Percentiles rank a stretch among this genome's conserved stretches.
Evolutionary conservation across 1,140 invertebrate species (phyloP).

Genomic region (Drosophila busckii): DNA sequence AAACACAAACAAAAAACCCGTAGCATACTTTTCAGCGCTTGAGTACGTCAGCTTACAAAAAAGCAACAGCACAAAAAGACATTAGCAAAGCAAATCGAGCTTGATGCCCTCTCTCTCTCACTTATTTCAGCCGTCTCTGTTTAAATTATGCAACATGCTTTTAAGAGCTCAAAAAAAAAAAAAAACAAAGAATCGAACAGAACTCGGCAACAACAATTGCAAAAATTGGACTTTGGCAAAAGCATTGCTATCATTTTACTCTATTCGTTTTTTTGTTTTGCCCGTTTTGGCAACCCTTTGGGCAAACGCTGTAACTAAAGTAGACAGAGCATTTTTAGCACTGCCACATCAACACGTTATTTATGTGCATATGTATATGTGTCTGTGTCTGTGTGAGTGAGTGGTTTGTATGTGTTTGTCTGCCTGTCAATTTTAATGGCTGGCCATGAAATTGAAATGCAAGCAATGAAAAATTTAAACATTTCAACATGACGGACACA

Average conservation of each 20-base stretch:
- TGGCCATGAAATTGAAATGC: constrained; percentile 72
- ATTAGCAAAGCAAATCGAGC: constrained; percentile 31
- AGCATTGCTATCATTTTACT: constrained; percentile 16
- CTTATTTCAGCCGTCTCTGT: constrained; percentile 21
- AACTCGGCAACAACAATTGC: not conserved
- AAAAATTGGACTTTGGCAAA: no score
- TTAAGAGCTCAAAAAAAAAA: constrained; percentile 43
- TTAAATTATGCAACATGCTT: constrained; percentile 75
- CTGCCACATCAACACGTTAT: constrained; percentile 37
- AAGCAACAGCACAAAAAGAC: constrained; percentile 44
- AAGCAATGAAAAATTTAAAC: constrained; percentile 70
- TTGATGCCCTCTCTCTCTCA: not conserved
- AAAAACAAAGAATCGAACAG: constrained; percentile 16
- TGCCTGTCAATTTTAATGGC: constrained; percentile 67
- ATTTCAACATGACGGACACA: constrained; percentile 74
- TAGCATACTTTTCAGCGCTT: constrained; percentile 39
- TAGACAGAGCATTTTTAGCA: constrained; percentile 9
- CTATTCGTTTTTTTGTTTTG: not conserved
- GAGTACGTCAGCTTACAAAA: constrained; percentile 4
- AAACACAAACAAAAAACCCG: constrained; percentile 34
- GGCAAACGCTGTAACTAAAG: not conserved
- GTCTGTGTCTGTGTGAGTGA: constrained; percentile 1
- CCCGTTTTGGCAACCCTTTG: constrained; percentile 25
- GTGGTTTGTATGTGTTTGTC: constrained; percentile 15
- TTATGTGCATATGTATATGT: constrained; percentile 4